Percentiles rank a stretch among this genome's conserved stretches.
Evolutionary conservation across 2,113 vertebrate species (phyloP).

Genomic region (Ranitomeya variabilis): DNA sequence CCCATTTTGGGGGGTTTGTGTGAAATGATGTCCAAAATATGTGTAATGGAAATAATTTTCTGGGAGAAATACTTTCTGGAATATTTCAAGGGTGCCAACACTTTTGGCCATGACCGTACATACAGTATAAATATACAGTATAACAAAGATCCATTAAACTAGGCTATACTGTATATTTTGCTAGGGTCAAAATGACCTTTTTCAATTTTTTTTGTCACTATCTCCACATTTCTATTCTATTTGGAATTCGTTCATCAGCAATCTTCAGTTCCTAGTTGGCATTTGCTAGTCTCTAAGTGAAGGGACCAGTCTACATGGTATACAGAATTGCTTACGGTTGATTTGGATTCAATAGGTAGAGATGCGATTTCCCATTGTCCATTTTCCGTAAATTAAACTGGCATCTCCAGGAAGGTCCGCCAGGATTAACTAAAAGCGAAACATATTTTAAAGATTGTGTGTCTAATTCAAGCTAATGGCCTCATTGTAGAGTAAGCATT

Average conservation of each 20-base stretch:
- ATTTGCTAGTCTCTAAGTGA: neutral
- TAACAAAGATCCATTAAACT: too few relatives aligned
- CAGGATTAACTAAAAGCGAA: constrained; percentile 34
- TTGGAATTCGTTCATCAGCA: neutral
- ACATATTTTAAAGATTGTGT: constrained; percentile 46
- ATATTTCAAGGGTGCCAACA: too few relatives aligned
- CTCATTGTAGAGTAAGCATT: constrained; percentile 41
- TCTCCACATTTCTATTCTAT: neutral
- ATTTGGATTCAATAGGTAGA: constrained; percentile 23
- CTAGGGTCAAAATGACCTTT: neutral
- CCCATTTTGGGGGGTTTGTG: too few relatives aligned
- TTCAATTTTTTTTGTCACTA: neutral
- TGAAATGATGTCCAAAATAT: too few relatives aligned
- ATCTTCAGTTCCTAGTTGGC: neutral
- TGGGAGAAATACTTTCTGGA: too few relatives aligned
- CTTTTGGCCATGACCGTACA: too few relatives aligned
- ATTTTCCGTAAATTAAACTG: constrained; percentile 40
- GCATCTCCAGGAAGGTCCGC: constrained; percentile 1
- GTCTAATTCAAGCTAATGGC: constrained; percentile 51
- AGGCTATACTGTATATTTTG: neutral
- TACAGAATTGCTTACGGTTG: neutral
- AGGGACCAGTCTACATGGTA: neutral
- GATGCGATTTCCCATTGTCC: constrained; percentile 37
- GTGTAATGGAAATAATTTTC: too few relatives aligned
- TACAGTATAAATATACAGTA: too few relatives aligned